Conservation (phyloP, 2,797 vertebrate species). For the Pteropus rufus region DNA sequence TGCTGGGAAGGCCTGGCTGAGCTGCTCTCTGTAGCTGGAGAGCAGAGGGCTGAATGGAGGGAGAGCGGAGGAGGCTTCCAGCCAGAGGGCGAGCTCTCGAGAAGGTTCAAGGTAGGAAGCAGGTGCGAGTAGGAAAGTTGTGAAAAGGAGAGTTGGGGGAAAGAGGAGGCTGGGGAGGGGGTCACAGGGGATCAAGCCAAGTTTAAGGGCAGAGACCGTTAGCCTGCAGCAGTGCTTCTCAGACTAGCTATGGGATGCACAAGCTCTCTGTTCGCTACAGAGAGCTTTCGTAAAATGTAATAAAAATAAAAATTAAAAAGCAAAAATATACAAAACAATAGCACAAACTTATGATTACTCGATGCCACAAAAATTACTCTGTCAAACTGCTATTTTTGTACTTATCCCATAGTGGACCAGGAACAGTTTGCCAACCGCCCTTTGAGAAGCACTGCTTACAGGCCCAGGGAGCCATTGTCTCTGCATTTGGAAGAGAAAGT, state of each 20-base stretch:
- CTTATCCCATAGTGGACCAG: background rate
- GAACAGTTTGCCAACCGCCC: background rate
- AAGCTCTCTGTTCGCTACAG: background rate
- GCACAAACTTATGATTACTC: background rate
- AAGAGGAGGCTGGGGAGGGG: background rate
- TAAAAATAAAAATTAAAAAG: background rate
- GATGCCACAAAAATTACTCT: background rate
- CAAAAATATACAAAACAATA: background rate
- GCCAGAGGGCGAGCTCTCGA: accelerated
- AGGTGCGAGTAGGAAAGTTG: accelerated
- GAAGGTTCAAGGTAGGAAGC: background rate
- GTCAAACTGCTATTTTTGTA: background rate
- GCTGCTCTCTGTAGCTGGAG: background rate
- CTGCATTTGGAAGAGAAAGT: background rate
- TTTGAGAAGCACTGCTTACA: background rate
- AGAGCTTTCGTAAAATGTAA: background rate
- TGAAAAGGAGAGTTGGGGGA: background rate
- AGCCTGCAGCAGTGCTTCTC: background rate
- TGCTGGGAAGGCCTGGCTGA: background rate
- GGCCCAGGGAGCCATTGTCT: accelerated
- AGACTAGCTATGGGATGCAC: background rate
- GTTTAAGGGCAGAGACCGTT: background rate
- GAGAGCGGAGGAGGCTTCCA: background rate
- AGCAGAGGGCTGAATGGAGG: background rate
- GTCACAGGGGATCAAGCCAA: too few species aligned